Evolutionary conservation across 2,113 vertebrate genomes (phyloP), one percentile per base, ranked within the genome.

Genomic region (Notothenia coriiceps): DNA sequence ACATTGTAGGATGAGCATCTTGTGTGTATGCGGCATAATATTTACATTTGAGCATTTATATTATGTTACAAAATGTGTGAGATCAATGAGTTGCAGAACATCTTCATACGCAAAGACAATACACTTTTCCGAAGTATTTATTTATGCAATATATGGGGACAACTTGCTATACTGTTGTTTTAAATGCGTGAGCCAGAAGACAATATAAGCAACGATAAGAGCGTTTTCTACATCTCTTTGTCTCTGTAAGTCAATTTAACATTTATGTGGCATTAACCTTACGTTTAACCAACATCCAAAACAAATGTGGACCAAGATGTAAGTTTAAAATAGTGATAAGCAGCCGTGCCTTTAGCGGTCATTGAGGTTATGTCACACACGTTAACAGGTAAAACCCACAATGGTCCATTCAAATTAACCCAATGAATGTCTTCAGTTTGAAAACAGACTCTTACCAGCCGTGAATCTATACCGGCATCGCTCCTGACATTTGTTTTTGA

Each of bases 391-490:
- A 44, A 22, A 66, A 25, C 25, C 9, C 1, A 0, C 3, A 5
- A 11, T 8, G 6, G 0, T 70, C 65, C 0, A 0, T 5, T 64
- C 49, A 14, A 17, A 74, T 14, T 20, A 6, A 20, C 10, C 52
- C 7, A 7, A 54, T 3, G 12, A 29, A 52, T 0, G 0, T n/a
- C 2, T 3, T 2, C 5, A 1, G 0, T 0, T 1, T 56, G 2
- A 40, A 14, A 9, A 5, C 6, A 10, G 18, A 50, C 0, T 89
- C 90, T 93, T 65, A 95, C 96, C 82, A 95, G 33, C 11, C 89
- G 88, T 17, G 86, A 87, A 87, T 95, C 93, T 14, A 92, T 90
- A 18, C 94, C 94, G 10, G 94, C 86, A 12, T 93, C 93, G 13
- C 88, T 86, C 20, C 83, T 55, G 0, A 18, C 3, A 1, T 8